Evolutionary conservation across 2,113 vertebrate genomes (phyloP).

Genomic region (Proteles cristata): DNA sequence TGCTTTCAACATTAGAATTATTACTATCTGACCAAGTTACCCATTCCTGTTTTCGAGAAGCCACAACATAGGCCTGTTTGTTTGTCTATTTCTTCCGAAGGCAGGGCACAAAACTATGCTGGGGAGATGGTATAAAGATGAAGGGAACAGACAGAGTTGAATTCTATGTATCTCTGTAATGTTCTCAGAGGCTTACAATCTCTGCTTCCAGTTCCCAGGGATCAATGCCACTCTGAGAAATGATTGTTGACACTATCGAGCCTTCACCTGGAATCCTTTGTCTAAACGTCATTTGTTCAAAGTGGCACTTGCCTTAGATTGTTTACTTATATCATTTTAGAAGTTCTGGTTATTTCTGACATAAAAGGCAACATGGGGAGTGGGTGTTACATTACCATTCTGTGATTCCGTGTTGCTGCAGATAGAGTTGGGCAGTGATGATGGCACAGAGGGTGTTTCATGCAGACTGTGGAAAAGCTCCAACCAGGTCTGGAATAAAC

Average conservation of each 20-base stretch:
- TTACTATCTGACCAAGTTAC: not conserved
- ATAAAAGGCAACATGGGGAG: not conserved
- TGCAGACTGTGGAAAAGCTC: not conserved
- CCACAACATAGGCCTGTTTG: not conserved
- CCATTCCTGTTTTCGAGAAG: not conserved
- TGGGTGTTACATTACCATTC: not conserved
- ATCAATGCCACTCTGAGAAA: not conserved
- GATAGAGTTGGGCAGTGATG: not conserved
- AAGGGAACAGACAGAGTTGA: not conserved
- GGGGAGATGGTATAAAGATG: not conserved
- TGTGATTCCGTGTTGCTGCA: not conserved
- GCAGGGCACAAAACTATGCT: not conserved
- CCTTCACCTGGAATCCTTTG: not conserved
- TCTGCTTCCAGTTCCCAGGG: not conserved
- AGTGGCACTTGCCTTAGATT: not conserved
- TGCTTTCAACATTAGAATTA: not conserved
- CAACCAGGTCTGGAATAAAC: not conserved
- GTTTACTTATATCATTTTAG: not conserved
- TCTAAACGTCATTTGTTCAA: slow-evolving; percentile 1
- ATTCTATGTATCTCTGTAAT: not conserved
- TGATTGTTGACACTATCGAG: not conserved
- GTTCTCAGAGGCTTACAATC: not conserved
- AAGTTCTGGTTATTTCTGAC: not conserved
- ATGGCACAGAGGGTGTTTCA: not conserved
- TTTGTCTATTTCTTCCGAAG: not conserved